These are phyloP conservation scores for Pachyrhynchus sulphureomaculatus DNA, from an alignment of 1,140 invertebrate genomes.

Conservation along the genomic window DNA sequence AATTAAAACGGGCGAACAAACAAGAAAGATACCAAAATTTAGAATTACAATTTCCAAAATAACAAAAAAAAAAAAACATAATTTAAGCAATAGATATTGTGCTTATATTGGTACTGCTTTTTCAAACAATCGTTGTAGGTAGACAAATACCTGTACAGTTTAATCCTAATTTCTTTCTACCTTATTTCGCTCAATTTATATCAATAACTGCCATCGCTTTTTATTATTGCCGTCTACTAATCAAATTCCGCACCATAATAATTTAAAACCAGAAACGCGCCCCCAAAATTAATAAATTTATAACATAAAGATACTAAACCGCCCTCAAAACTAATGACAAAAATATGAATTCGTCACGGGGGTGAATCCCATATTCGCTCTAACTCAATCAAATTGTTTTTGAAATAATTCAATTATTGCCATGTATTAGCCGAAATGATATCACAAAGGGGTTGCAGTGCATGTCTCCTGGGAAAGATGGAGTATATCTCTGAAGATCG, in stretches of 20 bases:
- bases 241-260: not conserved
- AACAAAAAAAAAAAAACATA: too few relatives aligned
- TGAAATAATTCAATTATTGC: slow-evolving; percentile 35
- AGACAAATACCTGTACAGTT: too few relatives aligned
- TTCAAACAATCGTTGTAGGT: too few relatives aligned
- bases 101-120: too few relatives aligned
- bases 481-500: slow-evolving; percentile 3
- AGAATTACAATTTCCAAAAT: too few relatives aligned
- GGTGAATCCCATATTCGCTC: slow-evolving; percentile 19
- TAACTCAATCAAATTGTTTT: slow-evolving; percentile 37
- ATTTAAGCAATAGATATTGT: too few relatives aligned
- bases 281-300: slow-evolving; percentile 13
- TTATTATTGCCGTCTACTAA: not conserved
- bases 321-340: slow-evolving; percentile 5
- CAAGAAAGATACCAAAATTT: too few relatives aligned
- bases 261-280: slow-evolving; percentile 7
- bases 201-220: too few relatives aligned
- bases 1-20: too few relatives aligned
- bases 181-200: too few relatives aligned
- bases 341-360: slow-evolving; percentile 37
- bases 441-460: slow-evolving; percentile 31
- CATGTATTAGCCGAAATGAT: slow-evolving; percentile 33
- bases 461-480: slow-evolving; percentile 21
- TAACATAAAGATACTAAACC: slow-evolving; percentile 2
- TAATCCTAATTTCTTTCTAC: too few relatives aligned